Conservation (phyloP, 2,113 vertebrate genomes). For the human region DNA sequence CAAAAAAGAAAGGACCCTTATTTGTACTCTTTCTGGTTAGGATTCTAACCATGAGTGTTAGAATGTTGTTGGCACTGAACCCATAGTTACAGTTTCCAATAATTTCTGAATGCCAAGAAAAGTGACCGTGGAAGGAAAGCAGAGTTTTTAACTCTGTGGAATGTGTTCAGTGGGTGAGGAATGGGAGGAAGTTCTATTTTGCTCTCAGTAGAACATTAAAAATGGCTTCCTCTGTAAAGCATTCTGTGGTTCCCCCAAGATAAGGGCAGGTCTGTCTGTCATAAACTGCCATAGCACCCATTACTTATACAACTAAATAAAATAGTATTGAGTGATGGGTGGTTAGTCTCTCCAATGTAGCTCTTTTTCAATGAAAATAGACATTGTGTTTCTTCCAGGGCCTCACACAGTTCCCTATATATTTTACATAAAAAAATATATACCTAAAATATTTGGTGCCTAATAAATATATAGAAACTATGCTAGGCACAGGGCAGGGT, state of each 20-base stretch:
- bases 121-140: not conserved
- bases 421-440: not conserved
- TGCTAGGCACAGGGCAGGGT: not conserved
- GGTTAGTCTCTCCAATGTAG: not conserved
- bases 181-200: not conserved
- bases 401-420: not conserved
- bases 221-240: not conserved
- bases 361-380: not conserved
- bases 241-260: not conserved
- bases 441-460: too few relatives aligned
- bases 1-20: not conserved
- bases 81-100: not conserved
- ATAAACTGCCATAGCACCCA: not conserved
- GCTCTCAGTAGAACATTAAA: not conserved
- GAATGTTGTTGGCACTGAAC: not conserved
- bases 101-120: not conserved
- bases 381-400: not conserved
- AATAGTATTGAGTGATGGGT: not conserved
- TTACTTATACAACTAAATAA: not conserved
- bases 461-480: too few relatives aligned
- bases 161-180: not conserved
- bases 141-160: not conserved
- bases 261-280: not conserved
- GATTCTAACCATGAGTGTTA: not conserved
- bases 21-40: not conserved